Evolutionary conservation across 2,797 vertebrate genomes (phyloP).

Genomic region (Xerus rutilus): DNA sequence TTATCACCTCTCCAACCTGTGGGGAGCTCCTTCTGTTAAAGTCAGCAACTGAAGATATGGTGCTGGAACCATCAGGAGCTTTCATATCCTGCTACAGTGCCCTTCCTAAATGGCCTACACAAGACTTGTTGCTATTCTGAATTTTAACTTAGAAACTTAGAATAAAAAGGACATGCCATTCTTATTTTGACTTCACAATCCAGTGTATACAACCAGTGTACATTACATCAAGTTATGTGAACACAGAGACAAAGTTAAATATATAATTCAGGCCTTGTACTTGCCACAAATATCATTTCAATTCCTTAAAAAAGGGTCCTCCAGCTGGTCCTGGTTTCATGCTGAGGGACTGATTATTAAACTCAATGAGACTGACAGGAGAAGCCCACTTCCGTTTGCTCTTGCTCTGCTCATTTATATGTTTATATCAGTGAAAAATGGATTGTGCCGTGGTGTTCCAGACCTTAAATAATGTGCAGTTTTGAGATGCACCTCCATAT

Average conservation of each 20-base stretch:
- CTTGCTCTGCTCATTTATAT: neutral
- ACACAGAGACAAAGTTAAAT: neutral
- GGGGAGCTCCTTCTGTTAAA: rapidly evolving
- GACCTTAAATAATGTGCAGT: neutral
- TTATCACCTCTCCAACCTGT: neutral
- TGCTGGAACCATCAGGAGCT: too few relatives aligned
- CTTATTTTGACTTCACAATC: neutral
- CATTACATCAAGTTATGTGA: neutral
- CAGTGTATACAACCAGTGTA: too few relatives aligned
- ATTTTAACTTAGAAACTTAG: neutral
- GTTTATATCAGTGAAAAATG: neutral
- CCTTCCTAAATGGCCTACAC: neutral
- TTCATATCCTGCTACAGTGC: rapidly evolving
- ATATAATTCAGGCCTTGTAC: neutral
- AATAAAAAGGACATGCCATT: neutral
- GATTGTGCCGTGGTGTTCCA: too few relatives aligned
- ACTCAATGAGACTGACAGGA: neutral
- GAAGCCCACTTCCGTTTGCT: neutral
- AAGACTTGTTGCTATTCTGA: neutral
- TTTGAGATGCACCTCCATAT: rapidly evolving
- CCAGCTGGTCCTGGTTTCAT: neutral
- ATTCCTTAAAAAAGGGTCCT: neutral
- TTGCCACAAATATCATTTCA: neutral
- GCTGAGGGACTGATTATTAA: neutral
- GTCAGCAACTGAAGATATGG: neutral